Evolutionary conservation across 2,113 vertebrate species (phyloP).

Genomic region (Malurus melanocephalus): DNA sequence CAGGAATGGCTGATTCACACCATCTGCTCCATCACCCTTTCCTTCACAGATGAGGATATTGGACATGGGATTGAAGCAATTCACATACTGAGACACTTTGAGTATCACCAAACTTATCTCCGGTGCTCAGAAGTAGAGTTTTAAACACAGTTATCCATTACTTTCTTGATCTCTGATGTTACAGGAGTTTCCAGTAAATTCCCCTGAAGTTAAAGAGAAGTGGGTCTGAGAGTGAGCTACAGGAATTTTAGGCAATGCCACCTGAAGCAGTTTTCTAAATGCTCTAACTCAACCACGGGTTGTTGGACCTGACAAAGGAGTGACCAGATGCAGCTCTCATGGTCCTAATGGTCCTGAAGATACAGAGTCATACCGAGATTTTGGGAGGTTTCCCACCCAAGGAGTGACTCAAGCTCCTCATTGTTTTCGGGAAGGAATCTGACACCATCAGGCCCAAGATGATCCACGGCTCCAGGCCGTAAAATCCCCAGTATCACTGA

Average conservation of each 20-base stretch:
- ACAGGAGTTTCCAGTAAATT: not conserved
- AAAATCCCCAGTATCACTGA: slow-evolving; percentile 33
- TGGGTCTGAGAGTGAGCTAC: not conserved
- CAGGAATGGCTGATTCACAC: not conserved
- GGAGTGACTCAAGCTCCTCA: slow-evolving; percentile 5
- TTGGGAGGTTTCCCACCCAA: slow-evolving; percentile 33
- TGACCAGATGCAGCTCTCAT: not conserved
- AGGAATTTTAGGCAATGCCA: not conserved
- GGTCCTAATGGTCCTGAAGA: not conserved
- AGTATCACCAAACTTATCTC: not conserved
- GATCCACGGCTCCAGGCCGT: not conserved
- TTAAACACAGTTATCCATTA: accelerated
- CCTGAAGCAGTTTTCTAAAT: not conserved
- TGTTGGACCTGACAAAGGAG: not conserved
- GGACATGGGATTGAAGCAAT: not conserved
- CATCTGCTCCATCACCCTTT: not conserved
- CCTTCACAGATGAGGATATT: not conserved
- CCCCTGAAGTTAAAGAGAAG: not conserved
- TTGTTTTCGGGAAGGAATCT: slow-evolving; percentile 41
- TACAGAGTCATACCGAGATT: not conserved
- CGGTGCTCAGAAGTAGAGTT: not conserved
- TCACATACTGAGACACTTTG: not conserved
- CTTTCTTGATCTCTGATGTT: not conserved
- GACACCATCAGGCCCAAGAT: slow-evolving; percentile 26
- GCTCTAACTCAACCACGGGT: not conserved